Evolutionary conservation across 2,888 invertebrate genomes (phyloP).

Genomic region (Chloroclysta siterata): DNA sequence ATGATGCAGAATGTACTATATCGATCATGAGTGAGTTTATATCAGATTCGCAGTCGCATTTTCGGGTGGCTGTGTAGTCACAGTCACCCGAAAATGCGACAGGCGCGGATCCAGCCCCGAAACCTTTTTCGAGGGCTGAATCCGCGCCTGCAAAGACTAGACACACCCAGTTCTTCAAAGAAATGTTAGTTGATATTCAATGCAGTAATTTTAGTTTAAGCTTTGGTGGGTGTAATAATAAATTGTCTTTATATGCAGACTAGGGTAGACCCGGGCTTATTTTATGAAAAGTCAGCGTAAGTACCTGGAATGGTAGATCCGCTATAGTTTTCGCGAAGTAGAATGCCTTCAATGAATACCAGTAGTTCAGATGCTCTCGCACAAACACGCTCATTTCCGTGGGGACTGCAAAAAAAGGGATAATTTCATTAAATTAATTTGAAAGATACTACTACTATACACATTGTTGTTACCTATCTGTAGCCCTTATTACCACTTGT

Average conservation of each 20-base stretch:
- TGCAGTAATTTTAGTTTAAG: no score
- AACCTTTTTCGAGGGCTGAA: no score
- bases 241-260: neutral
- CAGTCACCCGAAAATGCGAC: no score
- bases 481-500: no score
- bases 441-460: no score
- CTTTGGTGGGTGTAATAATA: neutral
- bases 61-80: no score
- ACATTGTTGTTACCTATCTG: no score
- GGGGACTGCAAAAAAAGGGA: conserved; percentile 89
- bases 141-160: no score
- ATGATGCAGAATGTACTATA: no score
- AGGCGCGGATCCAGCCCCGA: no score
- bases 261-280: neutral
- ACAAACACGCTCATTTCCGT: conserved; percentile 97
- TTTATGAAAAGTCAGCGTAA: neutral
- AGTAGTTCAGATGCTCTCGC: conserved; percentile 97
- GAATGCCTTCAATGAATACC: conserved; percentile 98
- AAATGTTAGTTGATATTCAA: neutral
- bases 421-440: neutral
- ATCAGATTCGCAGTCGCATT: no score
- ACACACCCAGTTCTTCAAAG: neutral
- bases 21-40: no score
- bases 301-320: conserved; percentile 97
- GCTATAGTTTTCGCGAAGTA: conserved; percentile 98